Evolutionary conservation across 2,888 invertebrate species (phyloP), one percentile per base, ranked within the genome.

Genomic region (Pemphredon lugubris): DNA sequence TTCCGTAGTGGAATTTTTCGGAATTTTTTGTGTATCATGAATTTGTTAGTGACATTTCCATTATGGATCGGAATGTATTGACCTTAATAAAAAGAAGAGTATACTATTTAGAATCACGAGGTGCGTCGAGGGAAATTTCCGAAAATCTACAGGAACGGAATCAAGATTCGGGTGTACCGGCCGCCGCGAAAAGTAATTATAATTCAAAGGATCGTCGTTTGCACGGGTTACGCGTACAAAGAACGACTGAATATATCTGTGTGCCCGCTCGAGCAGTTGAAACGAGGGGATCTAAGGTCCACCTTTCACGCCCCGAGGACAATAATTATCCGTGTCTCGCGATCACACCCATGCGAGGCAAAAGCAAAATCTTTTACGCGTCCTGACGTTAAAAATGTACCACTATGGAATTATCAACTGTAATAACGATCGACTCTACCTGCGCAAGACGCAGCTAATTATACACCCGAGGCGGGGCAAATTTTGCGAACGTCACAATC

Each of bases 301-400:
- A 72, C 72, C 69, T 72, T 72, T 72, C 69, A 72, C 72, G 72
- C 72, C 72, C n/a, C 59, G 72, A 63, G 69, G 72, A 72, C 69
- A 72, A 63, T 72, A 72, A 72, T 72, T 72, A 72, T 58, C 58
- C 63, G 47, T 58, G 53, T 58, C 63, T 69, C 72, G 61, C 58
- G 5, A 7, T 26, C 26, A n/a, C 26, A 30, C 14, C 30, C 30
- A 7, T 16, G 14, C 4, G 13, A 47, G 47, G 14, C 6, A n/a
- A 39, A 51, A n/a, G 45, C 44, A 39, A 16, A 16, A 14, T 34
- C n/a, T n/a, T n/a, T 7, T n/a, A 34, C 26, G 26, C 26, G 26
- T 26, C 11, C 1, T 30, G 30, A 6, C 9, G 34, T 34, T n/a
- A 34, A 7, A 34, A 34, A 11, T n/a, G 11, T 34, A 34, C 30